These are phyloP conservation scores for Eubasilissa splendida DNA, from an alignment of 2,888 invertebrate genomes.

Conservation along the genomic window DNA sequence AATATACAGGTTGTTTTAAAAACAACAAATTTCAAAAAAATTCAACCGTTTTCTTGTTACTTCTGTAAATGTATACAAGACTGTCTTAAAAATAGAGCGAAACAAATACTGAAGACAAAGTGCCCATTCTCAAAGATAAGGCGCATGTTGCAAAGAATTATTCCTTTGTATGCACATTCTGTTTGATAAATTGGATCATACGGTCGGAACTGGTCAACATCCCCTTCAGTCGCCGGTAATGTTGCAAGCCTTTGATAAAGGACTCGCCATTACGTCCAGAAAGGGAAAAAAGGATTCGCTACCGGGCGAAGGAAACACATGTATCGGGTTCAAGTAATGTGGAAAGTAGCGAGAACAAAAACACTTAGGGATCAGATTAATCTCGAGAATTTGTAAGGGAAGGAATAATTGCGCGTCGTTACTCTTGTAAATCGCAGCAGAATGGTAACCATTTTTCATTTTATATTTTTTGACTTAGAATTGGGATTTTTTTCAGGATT, in stretches of 20 bases:
- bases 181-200: slow-evolving; percentile 22
- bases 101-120: neutral
- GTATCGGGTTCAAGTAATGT: slow-evolving; percentile 8
- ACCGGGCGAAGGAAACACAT: neutral
- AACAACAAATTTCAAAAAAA: too few relatives aligned
- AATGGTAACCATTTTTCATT: neutral
- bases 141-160: slow-evolving; percentile 17
- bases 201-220: slow-evolving; percentile 29
- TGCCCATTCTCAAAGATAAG: neutral
- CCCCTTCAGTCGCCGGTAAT: slow-evolving; percentile 9
- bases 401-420: neutral
- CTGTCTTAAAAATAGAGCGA: neutral
- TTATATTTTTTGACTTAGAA: too few relatives aligned
- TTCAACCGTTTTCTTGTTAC: too few relatives aligned
- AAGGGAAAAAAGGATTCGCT: slow-evolving; percentile 12
- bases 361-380: slow-evolving; percentile 8
- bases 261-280: slow-evolving; percentile 19
- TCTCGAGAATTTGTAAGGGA: slow-evolving; percentile 2
- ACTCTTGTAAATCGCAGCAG: slow-evolving; percentile 3
- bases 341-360: slow-evolving; percentile 6
- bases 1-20: too few relatives aligned
- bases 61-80: neutral
- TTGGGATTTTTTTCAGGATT: too few relatives aligned
- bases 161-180: slow-evolving; percentile 33
- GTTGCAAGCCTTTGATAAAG: slow-evolving; percentile 27